These are phyloP conservation scores for Lacerta bilineata DNA, from an alignment of 2,797 vertebrate species.

Conservation along the genomic window DNA sequence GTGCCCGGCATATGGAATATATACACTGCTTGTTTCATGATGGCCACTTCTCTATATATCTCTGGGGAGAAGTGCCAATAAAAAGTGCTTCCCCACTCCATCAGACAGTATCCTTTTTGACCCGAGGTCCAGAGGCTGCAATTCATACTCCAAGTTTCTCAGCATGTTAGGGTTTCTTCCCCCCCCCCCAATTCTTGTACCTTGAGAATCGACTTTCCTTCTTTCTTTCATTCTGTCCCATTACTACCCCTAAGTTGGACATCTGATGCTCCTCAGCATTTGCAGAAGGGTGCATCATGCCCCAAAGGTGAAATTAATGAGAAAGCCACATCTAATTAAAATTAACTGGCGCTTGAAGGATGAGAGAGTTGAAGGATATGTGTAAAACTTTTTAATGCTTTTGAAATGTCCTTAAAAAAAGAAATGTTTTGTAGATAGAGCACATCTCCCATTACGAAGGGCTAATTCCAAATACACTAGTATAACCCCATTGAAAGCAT, in stretches of 20 bases:
- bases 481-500: background rate
- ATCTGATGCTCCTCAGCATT: background rate
- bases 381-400: background rate
- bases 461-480: background rate
- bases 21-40: background rate
- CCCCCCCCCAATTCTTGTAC: background rate
- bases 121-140: background rate
- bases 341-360: background rate
- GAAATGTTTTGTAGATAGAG: background rate
- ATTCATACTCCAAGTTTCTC: background rate
- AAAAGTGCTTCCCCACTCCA: too few relatives aligned
- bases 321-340: background rate
- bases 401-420: background rate
- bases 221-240: background rate
- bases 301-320: too few relatives aligned
- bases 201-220: background rate
- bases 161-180: accelerated
- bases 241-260: background rate
- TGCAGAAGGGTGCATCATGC: background rate
- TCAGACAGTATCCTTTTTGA: background rate
- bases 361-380: background rate
- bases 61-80: too few relatives aligned
- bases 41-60: background rate
- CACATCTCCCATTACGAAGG: background rate
- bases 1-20: background rate